A percentile compares a stretch with the other conserved stretches of the same genome.
These are phyloP conservation scores for Peromyscus nudipes DNA, from an alignment of 2,797 vertebrate genomes.

Conservation along the genomic window DNA sequence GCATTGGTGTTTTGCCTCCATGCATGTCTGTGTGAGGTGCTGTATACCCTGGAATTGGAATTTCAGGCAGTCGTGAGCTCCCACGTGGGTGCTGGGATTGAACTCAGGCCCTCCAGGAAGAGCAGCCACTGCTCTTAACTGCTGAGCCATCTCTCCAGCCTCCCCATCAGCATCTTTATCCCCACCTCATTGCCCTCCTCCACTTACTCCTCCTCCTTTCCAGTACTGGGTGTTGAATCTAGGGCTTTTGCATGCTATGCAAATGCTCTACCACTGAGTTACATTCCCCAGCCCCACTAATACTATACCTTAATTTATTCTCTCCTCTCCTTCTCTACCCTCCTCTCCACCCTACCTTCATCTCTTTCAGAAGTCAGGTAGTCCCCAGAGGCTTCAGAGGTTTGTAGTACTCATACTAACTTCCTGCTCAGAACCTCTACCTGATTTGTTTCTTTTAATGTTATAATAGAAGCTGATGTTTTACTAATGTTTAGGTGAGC, in stretches of 20 bases:
- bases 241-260: background rate
- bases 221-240: background rate
- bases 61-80: background rate
- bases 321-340: background rate
- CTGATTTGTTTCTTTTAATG: constrained; percentile 40
- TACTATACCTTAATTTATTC: background rate
- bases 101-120: background rate
- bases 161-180: background rate
- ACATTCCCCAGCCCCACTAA: background rate
- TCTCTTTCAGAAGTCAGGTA: constrained; percentile 6
- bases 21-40: background rate
- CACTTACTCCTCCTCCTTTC: background rate
- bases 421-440: constrained; percentile 34
- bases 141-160: background rate
- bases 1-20: background rate
- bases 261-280: too few relatives aligned
- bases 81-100: background rate
- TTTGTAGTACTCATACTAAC: background rate
- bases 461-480: constrained; percentile 19
- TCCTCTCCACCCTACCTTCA: background rate
- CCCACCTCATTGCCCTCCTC: too few relatives aligned
- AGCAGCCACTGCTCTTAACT: background rate
- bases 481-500: constrained; percentile 21
- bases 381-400: background rate
- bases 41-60: background rate